These are phyloP conservation scores for Burhinus oedicnemus DNA, from an alignment of 2,113 vertebrate species.

Conservation along the genomic window DNA sequence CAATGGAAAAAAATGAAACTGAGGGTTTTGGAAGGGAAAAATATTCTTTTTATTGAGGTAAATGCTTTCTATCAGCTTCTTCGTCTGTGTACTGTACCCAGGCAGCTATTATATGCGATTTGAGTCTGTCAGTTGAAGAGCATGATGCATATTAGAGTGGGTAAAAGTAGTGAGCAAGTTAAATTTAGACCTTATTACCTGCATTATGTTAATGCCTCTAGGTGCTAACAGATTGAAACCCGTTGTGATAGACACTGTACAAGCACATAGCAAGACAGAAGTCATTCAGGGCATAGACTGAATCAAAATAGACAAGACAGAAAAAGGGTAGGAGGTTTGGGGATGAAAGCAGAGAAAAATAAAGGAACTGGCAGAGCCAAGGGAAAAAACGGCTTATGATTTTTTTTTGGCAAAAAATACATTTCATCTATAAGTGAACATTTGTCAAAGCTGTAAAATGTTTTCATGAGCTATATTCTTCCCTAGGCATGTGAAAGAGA, in stretches of 20 bases:
- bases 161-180: slow-evolving; percentile 58
- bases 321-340: slow-evolving; percentile 51
- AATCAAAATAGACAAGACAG: slow-evolving; percentile 56
- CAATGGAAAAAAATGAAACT: slow-evolving; percentile 20
- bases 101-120: slow-evolving; percentile 45
- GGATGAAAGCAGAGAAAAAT: slow-evolving; percentile 55
- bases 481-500: not conserved
- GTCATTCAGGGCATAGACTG: slow-evolving; percentile 45
- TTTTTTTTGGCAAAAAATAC: slow-evolving; percentile 37
- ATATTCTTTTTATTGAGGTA: not conserved
- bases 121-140: slow-evolving; percentile 12
- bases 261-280: slow-evolving; percentile 49
- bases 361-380: slow-evolving; percentile 20
- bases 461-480: not conserved
- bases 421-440: slow-evolving; percentile 39
- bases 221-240: slow-evolving; percentile 56
- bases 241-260: slow-evolving; percentile 32
- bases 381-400: not conserved
- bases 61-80: slow-evolving; percentile 38
- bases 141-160: slow-evolving; percentile 43
- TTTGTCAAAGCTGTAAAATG: slow-evolving; percentile 11
- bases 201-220: slow-evolving; percentile 65
- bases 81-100: slow-evolving; percentile 3
- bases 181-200: slow-evolving; percentile 68
- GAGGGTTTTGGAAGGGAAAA: not conserved